These are phyloP conservation scores for Batillaria attramentaria DNA, from an alignment of 1,140 invertebrate genomes.

Conservation along the genomic window DNA sequence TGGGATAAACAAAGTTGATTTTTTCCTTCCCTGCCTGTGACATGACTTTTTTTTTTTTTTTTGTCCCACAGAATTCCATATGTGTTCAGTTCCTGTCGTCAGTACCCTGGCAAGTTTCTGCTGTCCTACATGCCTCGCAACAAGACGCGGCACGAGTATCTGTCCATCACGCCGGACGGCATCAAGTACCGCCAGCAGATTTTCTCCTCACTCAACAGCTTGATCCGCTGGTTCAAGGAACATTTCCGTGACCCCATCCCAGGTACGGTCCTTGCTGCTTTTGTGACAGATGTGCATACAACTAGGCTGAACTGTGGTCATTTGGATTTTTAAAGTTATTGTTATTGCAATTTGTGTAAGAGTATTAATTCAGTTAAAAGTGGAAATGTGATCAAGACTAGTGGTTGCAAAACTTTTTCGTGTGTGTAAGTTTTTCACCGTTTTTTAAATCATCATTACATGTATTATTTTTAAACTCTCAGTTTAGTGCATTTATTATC, in stretches of 20 bases:
- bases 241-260: slow-evolving; percentile 94
- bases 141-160: slow-evolving; percentile 90
- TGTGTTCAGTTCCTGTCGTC: slow-evolving; percentile 73
- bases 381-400: neutral
- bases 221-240: slow-evolving; percentile 98
- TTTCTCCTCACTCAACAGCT: slow-evolving; percentile 86
- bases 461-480: no score
- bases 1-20: no score
- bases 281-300: neutral
- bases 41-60: neutral
- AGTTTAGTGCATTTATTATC: no score
- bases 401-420: neutral
- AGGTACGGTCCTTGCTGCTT: slow-evolving; percentile 51
- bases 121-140: slow-evolving; percentile 92
- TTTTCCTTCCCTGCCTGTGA: no score
- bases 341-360: neutral
- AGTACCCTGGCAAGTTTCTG: slow-evolving; percentile 95
- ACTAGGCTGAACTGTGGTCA: neutral
- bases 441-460: no score
- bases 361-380: neutral
- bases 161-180: slow-evolving; percentile 93
- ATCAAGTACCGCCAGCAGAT: slow-evolving; percentile 91
- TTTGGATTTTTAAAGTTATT: neutral
- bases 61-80: slow-evolving; percentile 69
- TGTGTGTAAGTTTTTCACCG: no score